phyloP scores from a whole-genome alignment of 2,888 invertebrate genomes.

The Parasteatoda lunata region DNA sequence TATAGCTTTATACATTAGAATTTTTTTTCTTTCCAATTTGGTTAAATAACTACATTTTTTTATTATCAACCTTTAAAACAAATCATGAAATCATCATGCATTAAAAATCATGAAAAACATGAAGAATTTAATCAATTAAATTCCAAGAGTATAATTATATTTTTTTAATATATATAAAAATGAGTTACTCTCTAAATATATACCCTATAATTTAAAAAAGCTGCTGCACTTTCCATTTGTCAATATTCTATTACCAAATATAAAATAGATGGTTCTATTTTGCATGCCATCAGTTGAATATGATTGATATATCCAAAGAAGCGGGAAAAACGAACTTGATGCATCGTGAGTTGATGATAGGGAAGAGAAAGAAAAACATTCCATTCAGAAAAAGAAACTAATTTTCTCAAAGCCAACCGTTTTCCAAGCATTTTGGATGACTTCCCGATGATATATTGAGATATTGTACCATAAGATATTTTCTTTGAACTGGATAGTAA shows the following conservation, averaged over 20 bases:
- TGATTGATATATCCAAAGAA: constrained; percentile 60
- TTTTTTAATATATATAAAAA: too few species aligned
- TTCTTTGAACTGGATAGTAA: constrained; percentile 6
- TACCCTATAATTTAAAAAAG: background rate
- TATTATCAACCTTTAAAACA: too few species aligned
- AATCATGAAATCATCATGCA: too few species aligned
- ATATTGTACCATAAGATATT: constrained; percentile 47
- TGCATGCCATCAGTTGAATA: background rate
- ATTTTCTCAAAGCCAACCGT: constrained; percentile 59
- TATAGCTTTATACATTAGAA: too few species aligned
- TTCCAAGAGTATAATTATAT: too few species aligned
- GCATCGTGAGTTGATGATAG: constrained; percentile 60
- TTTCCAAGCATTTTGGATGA: constrained; percentile 49
- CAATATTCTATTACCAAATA: background rate
- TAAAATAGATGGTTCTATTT: constrained; percentile 19
- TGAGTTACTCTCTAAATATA: too few species aligned
- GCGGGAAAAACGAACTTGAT: constrained; percentile 57
- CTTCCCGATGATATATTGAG: constrained; percentile 61
- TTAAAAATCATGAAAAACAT: too few species aligned
- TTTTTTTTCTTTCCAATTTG: too few species aligned
- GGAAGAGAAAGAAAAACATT: constrained; percentile 58
- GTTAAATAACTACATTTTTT: too few species aligned
- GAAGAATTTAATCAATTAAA: too few species aligned
- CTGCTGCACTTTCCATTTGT: background rate
- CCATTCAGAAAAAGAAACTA: constrained; percentile 55